Evolutionary conservation across 1,140 invertebrate species (phyloP), one percentile per base, ranked within the genome.

Genomic region (Sitodiplosis mosellana): DNA sequence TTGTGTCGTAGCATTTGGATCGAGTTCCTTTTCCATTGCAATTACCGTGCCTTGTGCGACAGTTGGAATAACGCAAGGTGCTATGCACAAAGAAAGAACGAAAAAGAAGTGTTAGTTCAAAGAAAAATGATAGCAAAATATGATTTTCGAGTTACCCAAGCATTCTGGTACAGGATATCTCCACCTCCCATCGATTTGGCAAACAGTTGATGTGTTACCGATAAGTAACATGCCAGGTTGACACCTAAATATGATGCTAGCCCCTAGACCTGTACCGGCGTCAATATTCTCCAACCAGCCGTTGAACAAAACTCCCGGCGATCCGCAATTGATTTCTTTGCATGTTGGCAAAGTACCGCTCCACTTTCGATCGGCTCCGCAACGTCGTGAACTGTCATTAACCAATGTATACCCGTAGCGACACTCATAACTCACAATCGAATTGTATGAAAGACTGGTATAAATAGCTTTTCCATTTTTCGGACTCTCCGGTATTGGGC

Each of bases 231-330:
- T 96, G 50, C 84, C 81, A 48, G 91, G 86, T 56, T 87, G 82
- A 63, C 94, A 98, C 17, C 89, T 77, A 65, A 93, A 97, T 56
- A 93, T 90, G 48, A 95, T 81, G 36, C 85, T 89, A 0, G 88
- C 81, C 0, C 90, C 91, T 19, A 93, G 72, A 0, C 80, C 85
- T 6, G 89, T 93, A 18, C 87, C 87, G 12, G 77, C 74, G 53
- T 88, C 85, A 45, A 87, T 85, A 55, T 92, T 92, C 64, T 96
- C 89, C 48, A 97, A 73, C 81, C 90, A 96, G 7, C 93, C 93
- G 61, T 97, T 96, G 71, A 85, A 87, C 1, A 97, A 70, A 18
- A 79, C 73, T 4, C 88, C 88, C 0, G 90, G 88, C 54, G 82
- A 77, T 2, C 88, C 87, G 64, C 93, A 98, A 68, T 94, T 87